Base-by-base conservation (phyloP, 2,888 invertebrate species). In the Heliconius erato region DNA sequence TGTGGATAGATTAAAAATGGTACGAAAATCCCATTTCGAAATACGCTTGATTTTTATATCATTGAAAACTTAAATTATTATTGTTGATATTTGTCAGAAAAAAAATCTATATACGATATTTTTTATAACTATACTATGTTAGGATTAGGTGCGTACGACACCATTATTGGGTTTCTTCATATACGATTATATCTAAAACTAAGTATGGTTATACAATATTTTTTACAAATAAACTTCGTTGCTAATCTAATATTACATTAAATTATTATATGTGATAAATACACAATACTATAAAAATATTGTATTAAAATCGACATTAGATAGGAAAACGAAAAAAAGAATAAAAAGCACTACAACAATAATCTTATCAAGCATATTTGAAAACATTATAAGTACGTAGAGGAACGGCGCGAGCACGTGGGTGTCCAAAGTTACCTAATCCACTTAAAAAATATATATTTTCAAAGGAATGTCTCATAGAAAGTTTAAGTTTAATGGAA, bases 381-480 rank as follows among this genome's bases (percentile, higher is more conserved):
- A 80, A 80, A 74, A 28, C 74, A 26, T 74, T 76, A 68, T 80
- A 74, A 76, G 74, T 76, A 67, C 74, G 69, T 68, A 74, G 35
- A 69, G 76, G 76, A 80, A 68, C 77, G 44, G 82, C 72, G 59
- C 76, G 83, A 84, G 79, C 71, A 71, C 78, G 44, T 59, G 76
- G 84, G 65, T 35, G 28, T 49, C 67, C 79, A 79, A 84, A 84
- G 76, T 82, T 84, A 80, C 74, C 72, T 79, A 78, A 71, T 54
- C 59, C 74, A 76, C 82, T 76, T 82, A 79, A 82, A 80, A 71
- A 67, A 83, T 81, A 40, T 40, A 40, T 76, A 83, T 59, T 80
- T 83, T 67, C 69, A 54, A 82, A 79, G 82, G 84, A 84, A 85
- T 85, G 81, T 85, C 49, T 77, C 69, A 67, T 84, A 82, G 68